Percentiles rank a stretch among this genome's conserved stretches.
phyloP scores from a whole-genome alignment of 2,113 vertebrate genomes.

The Callipepla squamata region DNA sequence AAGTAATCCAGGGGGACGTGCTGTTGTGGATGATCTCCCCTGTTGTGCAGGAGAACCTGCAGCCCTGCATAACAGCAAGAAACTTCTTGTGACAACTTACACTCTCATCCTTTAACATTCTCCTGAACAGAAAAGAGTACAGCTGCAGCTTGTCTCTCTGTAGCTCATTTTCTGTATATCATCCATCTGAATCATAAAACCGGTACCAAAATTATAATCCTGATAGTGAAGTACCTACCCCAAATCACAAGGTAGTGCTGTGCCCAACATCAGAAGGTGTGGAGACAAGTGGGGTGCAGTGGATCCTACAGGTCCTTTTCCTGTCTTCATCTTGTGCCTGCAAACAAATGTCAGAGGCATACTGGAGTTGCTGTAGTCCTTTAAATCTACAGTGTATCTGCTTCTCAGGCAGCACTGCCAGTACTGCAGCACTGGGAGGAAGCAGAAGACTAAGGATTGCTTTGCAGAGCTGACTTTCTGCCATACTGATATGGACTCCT shows the following conservation, averaged over 20 bases:
- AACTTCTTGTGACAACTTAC: background rate
- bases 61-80: background rate
- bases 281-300: background rate
- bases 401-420: background rate
- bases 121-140: background rate
- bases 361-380: background rate
- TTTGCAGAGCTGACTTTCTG: background rate
- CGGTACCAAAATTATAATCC: background rate
- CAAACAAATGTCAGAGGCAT: background rate
- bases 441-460: background rate
- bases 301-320: background rate
- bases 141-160: background rate
- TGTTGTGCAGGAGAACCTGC: background rate
- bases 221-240: background rate
- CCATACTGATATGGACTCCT: background rate
- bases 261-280: background rate
- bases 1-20: background rate
- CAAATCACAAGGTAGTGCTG: background rate
- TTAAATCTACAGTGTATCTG: background rate
- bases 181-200: background rate
- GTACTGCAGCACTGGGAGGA: background rate
- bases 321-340: background rate
- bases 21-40: background rate
- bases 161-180: background rate
- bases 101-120: background rate